phyloP scores from a whole-genome alignment of 1,140 invertebrate species.

The Anastrepha ludens region DNA sequence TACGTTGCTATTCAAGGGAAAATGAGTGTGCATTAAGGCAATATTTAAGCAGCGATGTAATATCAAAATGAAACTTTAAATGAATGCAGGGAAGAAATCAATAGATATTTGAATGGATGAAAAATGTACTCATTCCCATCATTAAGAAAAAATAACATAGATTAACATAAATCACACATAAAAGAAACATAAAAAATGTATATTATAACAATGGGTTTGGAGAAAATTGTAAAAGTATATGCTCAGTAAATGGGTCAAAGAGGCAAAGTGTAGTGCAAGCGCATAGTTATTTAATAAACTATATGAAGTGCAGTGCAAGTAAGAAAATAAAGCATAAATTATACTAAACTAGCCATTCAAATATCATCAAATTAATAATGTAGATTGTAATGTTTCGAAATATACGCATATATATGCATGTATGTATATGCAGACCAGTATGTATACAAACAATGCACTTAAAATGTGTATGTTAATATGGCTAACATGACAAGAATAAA shows the following conservation, averaged over 20 bases:
- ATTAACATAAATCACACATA: background rate
- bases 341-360: constrained; percentile 48
- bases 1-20: background rate
- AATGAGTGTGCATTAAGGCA: background rate
- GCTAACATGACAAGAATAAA: constrained; percentile 32
- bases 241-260: background rate
- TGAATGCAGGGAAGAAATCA: constrained; percentile 25
- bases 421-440: background rate
- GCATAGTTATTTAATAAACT: constrained; percentile 16
- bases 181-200: background rate
- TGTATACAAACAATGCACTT: background rate
- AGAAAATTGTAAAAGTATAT: background rate
- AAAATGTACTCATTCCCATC: constrained; percentile 30
- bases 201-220: background rate
- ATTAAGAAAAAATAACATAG: background rate
- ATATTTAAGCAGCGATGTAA: background rate
- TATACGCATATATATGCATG: constrained; percentile 17
- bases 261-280: background rate
- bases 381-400: constrained; percentile 39
- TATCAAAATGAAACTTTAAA: constrained; percentile 37
- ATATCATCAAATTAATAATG: constrained; percentile 13
- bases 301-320: background rate
- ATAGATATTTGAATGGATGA: constrained; percentile 6
- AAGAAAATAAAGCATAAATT: constrained; percentile 29
- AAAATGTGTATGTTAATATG: constrained; percentile 17